Base-by-base conservation (phyloP, 2,797 vertebrate species). In the Champsocephalus gunnari region DNA sequence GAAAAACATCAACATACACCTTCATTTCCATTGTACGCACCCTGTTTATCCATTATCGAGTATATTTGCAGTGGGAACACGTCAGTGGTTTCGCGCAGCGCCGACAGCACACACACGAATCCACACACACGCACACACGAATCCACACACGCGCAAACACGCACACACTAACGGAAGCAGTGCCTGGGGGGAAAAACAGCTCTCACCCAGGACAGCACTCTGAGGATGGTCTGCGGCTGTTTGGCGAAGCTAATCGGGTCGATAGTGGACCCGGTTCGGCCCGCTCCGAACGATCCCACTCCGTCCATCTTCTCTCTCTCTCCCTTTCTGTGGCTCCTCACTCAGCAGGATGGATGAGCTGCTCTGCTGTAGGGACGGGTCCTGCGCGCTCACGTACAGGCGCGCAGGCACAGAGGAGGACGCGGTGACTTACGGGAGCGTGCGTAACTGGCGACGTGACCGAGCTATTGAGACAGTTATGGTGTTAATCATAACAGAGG, bases 211-310 rank as follows among this genome's bases (percentile, higher is more conserved):
- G 96, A 92, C 53, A 95, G 83, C 75, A 95, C 90, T 92, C 97
- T 93, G 44, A 99, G 95, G 79, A 99, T 94, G 90, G 98, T 98
- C 94, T 97, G 97, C 54, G 97, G 98, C 86, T 97, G 96, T 82
- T 95, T 96, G 53, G 94, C 92, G 87, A 98, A 99, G 79, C 96
- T 89, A 56, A 97, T 53, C 53, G 96, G 97, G 92, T 99, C 97
- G 65, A 98, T 75, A 38, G 89, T 93, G 73, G 95, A 87, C 83
- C 98, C 98, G 60, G 96, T 92, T 83, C 96, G 94, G 67, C 97
- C 97, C 74, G 97, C 98, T 90, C 98, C 98, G 80, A 98, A 99
- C 80, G 98, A 98, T 84, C 96, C 95, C 86, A 96, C 97, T 91
- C 96, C 98, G 93, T 99, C 98, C 98, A 98, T 99, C 92, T 93